Evolutionary conservation across 1,140 invertebrate species (phyloP).

Genomic region (Aphelinus atriplicis): DNA sequence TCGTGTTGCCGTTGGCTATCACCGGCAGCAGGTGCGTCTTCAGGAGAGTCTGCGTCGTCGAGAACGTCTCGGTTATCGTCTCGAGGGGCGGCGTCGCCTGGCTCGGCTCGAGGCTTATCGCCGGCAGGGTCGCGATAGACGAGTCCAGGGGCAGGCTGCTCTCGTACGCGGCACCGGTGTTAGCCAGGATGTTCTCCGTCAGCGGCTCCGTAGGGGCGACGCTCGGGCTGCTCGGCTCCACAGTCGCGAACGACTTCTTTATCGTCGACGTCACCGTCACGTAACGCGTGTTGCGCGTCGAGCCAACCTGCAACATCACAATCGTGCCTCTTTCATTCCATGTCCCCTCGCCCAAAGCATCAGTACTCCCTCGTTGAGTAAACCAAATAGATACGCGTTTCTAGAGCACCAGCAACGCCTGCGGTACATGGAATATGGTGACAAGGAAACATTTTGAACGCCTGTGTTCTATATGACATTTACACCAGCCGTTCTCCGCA

Average conservation of each 20-base stretch:
- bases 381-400: too few relatives aligned
- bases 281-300: conserved; percentile 85
- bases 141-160: conserved; percentile 77
- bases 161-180: conserved; percentile 78
- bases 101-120: conserved; percentile 78
- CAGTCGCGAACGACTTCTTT: conserved; percentile 77
- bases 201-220: conserved; percentile 76
- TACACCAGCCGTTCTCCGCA: too few relatives aligned
- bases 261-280: conserved; percentile 85
- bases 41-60: conserved; percentile 84
- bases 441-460: too few relatives aligned
- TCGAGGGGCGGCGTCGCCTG: conserved; percentile 83
- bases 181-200: conserved; percentile 87
- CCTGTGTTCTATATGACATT: too few relatives aligned
- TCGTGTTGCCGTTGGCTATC: conserved; percentile 76
- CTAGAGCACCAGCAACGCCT: too few relatives aligned
- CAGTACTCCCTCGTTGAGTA: too few relatives aligned
- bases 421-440: too few relatives aligned
- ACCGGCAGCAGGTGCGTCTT: conserved; percentile 89
- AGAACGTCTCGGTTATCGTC: conserved; percentile 90
- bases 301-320: conserved; percentile 74
- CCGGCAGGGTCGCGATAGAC: conserved; percentile 82
- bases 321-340: background rate
- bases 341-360: too few relatives aligned
- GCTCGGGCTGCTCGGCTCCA: conserved; percentile 65